Evolutionary conservation across 2,888 invertebrate species (phyloP).

Genomic region (Pyralis farinalis): DNA sequence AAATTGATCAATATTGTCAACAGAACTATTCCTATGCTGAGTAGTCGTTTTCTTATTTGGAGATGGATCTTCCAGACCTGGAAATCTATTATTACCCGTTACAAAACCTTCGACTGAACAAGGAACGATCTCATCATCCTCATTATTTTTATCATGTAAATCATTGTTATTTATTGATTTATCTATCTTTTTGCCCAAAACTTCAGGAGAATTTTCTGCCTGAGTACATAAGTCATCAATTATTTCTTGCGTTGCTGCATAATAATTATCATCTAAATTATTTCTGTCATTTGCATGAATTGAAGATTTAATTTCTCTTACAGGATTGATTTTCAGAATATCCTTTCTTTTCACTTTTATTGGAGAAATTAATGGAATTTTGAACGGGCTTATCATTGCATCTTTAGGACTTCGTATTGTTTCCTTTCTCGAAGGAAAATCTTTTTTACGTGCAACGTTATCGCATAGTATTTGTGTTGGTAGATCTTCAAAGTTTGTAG

Average conservation of each 20-base stretch:
- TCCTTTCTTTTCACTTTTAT: conserved; percentile 45
- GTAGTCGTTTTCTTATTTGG: conserved; percentile 21
- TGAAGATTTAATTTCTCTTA: conserved; percentile 18
- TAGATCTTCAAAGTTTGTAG: conserved; percentile 36
- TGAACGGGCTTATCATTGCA: conserved; percentile 45
- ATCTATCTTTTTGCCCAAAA: conserved; percentile 1
- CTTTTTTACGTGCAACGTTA: conserved; percentile 15
- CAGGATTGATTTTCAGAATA: conserved; percentile 19
- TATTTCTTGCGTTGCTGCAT: conserved; percentile 61
- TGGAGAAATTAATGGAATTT: conserved; percentile 50
- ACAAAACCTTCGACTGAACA: conserved; percentile 34
- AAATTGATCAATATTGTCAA: conserved; percentile 30
- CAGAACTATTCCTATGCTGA: conserved; percentile 20
- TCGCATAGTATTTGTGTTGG: conserved; percentile 41
- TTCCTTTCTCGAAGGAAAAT: conserved; percentile 9
- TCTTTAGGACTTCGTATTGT: conserved; percentile 18
- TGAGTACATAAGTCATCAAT: conserved; percentile 57
- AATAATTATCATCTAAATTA: conserved; percentile 43
- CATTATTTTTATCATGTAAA: not conserved
- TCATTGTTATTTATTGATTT: not conserved
- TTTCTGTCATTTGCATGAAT: conserved; percentile 5
- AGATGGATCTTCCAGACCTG: conserved; percentile 23
- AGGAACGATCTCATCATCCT: conserved; percentile 31
- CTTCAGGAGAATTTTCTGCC: conserved; percentile 24
- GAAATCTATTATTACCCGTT: conserved; percentile 23